phyloP scores from a whole-genome alignment of 2,113 vertebrate species.

The Peromyscus californicus region DNA sequence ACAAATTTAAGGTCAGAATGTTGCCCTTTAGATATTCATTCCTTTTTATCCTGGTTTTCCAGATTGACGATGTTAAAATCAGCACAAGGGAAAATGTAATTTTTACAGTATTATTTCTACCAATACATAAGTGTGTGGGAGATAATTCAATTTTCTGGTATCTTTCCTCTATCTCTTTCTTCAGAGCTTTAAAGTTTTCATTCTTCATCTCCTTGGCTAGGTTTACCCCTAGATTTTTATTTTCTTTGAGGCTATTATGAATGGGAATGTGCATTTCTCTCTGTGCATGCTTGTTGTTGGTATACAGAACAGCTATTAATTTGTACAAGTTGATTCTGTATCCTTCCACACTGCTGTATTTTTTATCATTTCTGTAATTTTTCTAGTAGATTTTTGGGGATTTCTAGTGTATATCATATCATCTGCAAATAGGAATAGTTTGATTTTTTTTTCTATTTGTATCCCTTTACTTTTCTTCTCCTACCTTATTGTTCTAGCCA shows the following conservation, averaged over 20 bases:
- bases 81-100: not conserved
- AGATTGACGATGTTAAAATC: not conserved
- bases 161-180: not conserved
- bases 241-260: not conserved
- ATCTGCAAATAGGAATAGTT: not conserved
- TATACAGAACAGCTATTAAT: not conserved
- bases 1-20: conserved; percentile 4
- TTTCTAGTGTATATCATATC: not conserved
- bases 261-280: not conserved
- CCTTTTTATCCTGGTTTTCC: conserved; percentile 26
- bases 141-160: not conserved
- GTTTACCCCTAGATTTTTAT: not conserved
- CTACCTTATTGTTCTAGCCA: not conserved
- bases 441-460: not conserved
- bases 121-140: not conserved
- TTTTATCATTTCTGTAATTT: not conserved
- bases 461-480: not conserved
- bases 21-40: not conserved
- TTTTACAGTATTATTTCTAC: not conserved
- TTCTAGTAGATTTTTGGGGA: not conserved
- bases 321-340: not conserved
- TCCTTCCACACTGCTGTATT: not conserved
- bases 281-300: not conserved
- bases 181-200: not conserved
- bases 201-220: not conserved